Evolutionary conservation across 2,797 vertebrate species (phyloP), one percentile per base, ranked within the genome.

Genomic region (Thalassophryne amazonica): DNA sequence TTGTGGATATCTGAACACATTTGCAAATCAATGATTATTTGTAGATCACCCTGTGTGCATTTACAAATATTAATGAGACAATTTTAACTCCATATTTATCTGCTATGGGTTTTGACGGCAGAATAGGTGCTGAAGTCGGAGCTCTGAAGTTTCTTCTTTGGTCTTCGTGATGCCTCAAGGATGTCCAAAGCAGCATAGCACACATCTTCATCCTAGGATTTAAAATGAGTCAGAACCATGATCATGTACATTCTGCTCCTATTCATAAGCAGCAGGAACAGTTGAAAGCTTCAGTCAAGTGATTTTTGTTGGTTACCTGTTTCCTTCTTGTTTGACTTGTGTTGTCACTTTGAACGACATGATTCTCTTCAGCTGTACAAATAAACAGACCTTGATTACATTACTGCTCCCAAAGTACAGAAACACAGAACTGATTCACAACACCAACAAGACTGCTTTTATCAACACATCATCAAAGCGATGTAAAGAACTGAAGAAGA

Each of bases 141-240:
- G 5, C 2, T 17, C 17, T 4, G 4, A 4, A 17, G 18, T 4
- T 18, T 18, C 17, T 18, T 56, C 38, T 53, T 56, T 23, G 59
- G 28, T 56, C 59, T 60, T 5, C 59, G 41, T 37, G 74, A 63
- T 3, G 38, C 0, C 3, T 47, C 59, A 13, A 1, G 28, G 31
- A 70, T 60, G 25, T 75, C 33, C 33, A 80, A 18, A 1, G 61
- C 43, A 29, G 69, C 61, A 6, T 78, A 80, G 65, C 6, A 68
- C 15, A 10, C 0, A 4, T 68, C 51, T 39, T 71, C 43, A 38
- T 30, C 47, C 62, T 71, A 18, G 6, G 37, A 28, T n/a, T 30
- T 28, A 5, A 41, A 15, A 34, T 37, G 18, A 22, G 1, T 18
- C 20, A 36, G n/a, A n/a, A n/a, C n/a, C n/a, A n/a, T n/a, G n/a